Conservation (phyloP, 92 coral and sea anemone species). For the Heteractis magnifica region DNA sequence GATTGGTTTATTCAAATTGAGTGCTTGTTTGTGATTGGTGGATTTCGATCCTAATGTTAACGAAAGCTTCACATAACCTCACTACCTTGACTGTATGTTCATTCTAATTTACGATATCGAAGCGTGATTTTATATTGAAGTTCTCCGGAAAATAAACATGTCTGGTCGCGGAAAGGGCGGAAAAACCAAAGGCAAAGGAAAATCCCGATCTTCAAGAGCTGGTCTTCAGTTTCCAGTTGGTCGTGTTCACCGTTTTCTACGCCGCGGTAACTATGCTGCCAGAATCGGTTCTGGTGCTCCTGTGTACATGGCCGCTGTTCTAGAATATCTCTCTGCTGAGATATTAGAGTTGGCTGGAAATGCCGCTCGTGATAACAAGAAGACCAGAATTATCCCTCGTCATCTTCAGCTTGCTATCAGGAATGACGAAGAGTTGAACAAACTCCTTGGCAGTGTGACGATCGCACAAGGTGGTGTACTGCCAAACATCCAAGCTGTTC, state of each 20-base stretch:
- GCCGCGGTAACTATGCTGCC: constrained; percentile 39
- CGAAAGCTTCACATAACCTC: constrained; percentile 22
- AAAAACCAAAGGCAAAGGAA: constrained; percentile 35
- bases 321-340: constrained; percentile 45
- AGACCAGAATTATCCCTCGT: constrained; percentile 38
- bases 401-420: constrained; percentile 37
- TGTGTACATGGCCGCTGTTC: constrained; percentile 50
- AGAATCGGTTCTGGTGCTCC: constrained; percentile 53
- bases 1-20: background rate
- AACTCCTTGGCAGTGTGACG: constrained; percentile 49
- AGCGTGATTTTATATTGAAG: background rate
- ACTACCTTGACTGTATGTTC: constrained; percentile 25
- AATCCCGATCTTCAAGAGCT: constrained; percentile 49
- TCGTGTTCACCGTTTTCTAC: constrained; percentile 44
- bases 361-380: constrained; percentile 50
- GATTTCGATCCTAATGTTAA: constrained; percentile 32
- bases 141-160: constrained; percentile 9
- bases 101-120: constrained; percentile 5
- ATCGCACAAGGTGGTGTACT: constrained; percentile 55
- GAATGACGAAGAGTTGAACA: constrained; percentile 47
- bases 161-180: constrained; percentile 56
- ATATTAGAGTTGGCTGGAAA: constrained; percentile 47
- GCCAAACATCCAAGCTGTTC: constrained; percentile 69
- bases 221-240: constrained; percentile 52
- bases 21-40: constrained; percentile 29